Evolutionary conservation across 2,113 vertebrate species (phyloP).

Genomic region (Salvelinus alpinus): DNA sequence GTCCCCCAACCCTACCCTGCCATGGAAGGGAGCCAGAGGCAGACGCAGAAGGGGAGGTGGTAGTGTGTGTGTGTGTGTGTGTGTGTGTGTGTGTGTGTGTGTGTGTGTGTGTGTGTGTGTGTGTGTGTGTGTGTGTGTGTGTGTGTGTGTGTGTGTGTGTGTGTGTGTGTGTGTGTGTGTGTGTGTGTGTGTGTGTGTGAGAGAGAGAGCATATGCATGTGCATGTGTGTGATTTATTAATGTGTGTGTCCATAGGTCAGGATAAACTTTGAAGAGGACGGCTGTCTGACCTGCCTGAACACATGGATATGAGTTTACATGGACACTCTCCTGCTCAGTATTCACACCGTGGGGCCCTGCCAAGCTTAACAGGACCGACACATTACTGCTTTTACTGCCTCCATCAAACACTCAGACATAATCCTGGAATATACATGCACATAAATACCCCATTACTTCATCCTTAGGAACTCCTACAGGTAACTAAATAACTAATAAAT

Average conservation of each 20-base stretch:
- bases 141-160: too few species aligned
- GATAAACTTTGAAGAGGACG: neutral
- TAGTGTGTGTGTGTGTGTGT: neutral
- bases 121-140: conserved; percentile 25
- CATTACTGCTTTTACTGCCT: conserved; percentile 36
- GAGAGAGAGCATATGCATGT: conserved; percentile 4
- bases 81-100: conserved; percentile 19
- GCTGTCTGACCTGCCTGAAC: conserved; percentile 20
- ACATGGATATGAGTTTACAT: conserved; percentile 29
- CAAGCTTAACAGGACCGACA: conserved; percentile 5
- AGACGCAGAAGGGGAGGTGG: too few species aligned
- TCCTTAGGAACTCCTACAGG: neutral
- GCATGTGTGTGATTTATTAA: conserved; percentile 9
- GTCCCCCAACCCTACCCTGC: conserved; percentile 53
- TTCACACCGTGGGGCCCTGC: conserved; percentile 21
- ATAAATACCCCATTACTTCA: neutral
- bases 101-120: conserved; percentile 15
- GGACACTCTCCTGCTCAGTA: conserved; percentile 2
- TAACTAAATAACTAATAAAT: neutral
- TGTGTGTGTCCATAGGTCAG: conserved; percentile 3
- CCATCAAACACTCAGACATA: conserved; percentile 30
- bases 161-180: too few species aligned
- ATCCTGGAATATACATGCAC: conserved; percentile 20
- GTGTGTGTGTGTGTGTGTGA: too few species aligned
- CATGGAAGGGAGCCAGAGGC: conserved; percentile 37